These are phyloP conservation scores for Catocala nupta DNA, from an alignment of 2,888 invertebrate genomes.

Conservation along the genomic window DNA sequence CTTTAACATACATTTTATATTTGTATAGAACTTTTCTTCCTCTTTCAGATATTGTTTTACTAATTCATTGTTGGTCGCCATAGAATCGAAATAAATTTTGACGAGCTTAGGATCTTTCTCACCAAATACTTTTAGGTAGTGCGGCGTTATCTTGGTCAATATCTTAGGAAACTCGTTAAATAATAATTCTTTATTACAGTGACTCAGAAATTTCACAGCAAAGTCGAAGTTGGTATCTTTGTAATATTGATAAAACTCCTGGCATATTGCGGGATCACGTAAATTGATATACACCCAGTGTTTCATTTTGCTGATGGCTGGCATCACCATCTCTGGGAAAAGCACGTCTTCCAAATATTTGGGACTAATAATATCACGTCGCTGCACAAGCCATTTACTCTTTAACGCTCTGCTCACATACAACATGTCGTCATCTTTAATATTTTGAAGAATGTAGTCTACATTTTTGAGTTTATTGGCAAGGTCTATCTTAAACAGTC, in stretches of 20 bases:
- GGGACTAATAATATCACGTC: slow-evolving; percentile 64
- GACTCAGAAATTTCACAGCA: slow-evolving; percentile 62
- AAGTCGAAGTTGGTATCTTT: slow-evolving; percentile 48
- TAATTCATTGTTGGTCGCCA: slow-evolving; percentile 50
- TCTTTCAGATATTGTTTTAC: slow-evolving; percentile 45
- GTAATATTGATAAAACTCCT: slow-evolving; percentile 67
- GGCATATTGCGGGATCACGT: slow-evolving; percentile 34
- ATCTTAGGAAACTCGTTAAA: slow-evolving; percentile 50
- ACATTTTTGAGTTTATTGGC: slow-evolving; percentile 63
- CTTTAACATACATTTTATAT: slow-evolving; percentile 61
- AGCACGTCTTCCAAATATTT: too few relatives aligned
- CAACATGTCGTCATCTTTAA: slow-evolving; percentile 67
- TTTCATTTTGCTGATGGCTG: too few relatives aligned
- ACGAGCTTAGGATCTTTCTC: slow-evolving; percentile 61
- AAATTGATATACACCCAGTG: too few relatives aligned
- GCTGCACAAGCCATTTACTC: slow-evolving; percentile 64
- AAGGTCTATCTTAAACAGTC: slow-evolving; percentile 71
- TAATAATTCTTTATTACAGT: slow-evolving; percentile 61
- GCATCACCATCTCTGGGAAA: too few relatives aligned
- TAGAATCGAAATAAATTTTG: slow-evolving; percentile 59
- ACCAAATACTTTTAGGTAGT: slow-evolving; percentile 61
- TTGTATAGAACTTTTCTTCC: slow-evolving; percentile 52
- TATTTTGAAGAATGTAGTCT: slow-evolving; percentile 62
- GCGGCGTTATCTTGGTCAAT: slow-evolving; percentile 58
- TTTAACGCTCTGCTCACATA: slow-evolving; percentile 54